Evolutionary conservation across 2,113 vertebrate genomes (phyloP), one percentile per base, ranked within the genome.

Genomic region (Hippocampus guttulatus): DNA sequence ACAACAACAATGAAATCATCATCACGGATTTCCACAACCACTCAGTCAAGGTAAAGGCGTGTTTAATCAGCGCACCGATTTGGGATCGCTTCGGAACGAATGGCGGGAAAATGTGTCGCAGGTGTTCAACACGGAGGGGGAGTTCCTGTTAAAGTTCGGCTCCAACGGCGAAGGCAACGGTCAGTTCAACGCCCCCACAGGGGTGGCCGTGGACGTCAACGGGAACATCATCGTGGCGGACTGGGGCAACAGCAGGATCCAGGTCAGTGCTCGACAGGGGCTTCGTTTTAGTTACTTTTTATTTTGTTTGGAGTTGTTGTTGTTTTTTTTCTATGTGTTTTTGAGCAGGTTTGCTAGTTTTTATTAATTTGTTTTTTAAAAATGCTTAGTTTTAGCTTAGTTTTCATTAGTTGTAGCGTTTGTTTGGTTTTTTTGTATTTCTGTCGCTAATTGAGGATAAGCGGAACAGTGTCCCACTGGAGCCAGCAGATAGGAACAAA

Each of bases 1-100:
- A 98, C 91, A 95, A 94, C 91, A 98, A 97, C 90, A 98, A 98
- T 88, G 96, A 98, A 92, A 98, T 98, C 75, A 97, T 98, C 64
- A 85, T 98, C 73, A 98, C 96, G 8, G 97, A 98, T 90, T 98
- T 98, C 89, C 97, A 99, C 88, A 99, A 99, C 85, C 97, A 99
- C 88, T 99, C 96, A 73, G 97, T 99, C 75, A 99, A 99, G 95
- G 96, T 97, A 91, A 91, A 68, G 87, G 18, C 23, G 62, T 5
- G 40, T 23, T 67, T 67, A 9, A 47, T 33, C 63, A 1, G 2
- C 1, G 20, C 12, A 2, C 40, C 4, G 1, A 16, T 18, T 33
- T 61, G 27, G 1, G 27, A 33, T 41, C 8, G 8, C 18, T 20
- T 18, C 15, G 16, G 58, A 61, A 18, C 0, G 1, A 18, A 25